phyloP scores from a whole-genome alignment of 2,888 invertebrate species.

The Trichacis sp. region DNA sequence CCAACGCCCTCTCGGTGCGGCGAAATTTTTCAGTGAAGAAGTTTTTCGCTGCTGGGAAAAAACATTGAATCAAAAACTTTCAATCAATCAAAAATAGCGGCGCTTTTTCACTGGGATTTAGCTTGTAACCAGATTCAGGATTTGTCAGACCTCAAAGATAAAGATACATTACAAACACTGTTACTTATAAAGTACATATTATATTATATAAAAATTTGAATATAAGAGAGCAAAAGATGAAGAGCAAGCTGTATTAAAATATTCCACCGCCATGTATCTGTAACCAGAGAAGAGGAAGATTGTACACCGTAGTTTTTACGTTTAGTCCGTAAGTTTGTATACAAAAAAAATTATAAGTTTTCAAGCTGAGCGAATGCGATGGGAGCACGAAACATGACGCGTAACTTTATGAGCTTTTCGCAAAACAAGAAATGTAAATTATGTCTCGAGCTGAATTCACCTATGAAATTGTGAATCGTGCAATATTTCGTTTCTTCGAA shows the following conservation, averaged over 20 bases:
- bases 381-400: neutral
- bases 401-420: neutral
- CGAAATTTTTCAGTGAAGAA: slow-evolving; percentile 20
- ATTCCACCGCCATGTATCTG: slow-evolving; percentile 65
- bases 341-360: slow-evolving; percentile 57
- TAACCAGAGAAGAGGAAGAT: slow-evolving; percentile 58
- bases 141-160: slow-evolving; percentile 67
- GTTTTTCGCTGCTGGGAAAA: slow-evolving; percentile 7
- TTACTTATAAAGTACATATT: slow-evolving; percentile 56
- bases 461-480: too few relatives aligned
- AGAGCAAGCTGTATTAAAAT: slow-evolving; percentile 63
- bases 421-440: neutral
- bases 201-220: slow-evolving; percentile 47
- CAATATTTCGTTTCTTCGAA: neutral
- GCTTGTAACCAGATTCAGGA: slow-evolving; percentile 63
- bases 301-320: slow-evolving; percentile 61
- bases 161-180: slow-evolving; percentile 58
- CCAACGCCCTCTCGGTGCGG: slow-evolving; percentile 16
- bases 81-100: slow-evolving; percentile 8
- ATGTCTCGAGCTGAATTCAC: too few relatives aligned
- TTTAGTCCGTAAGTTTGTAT: slow-evolving; percentile 66
- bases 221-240: slow-evolving; percentile 47
- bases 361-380: slow-evolving; percentile 34
- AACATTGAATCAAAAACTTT: slow-evolving; percentile 5
- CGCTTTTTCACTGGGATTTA: slow-evolving; percentile 38